Evolutionary conservation across 2,888 invertebrate genomes (phyloP).

Genomic region (Morpho achilles): DNA sequence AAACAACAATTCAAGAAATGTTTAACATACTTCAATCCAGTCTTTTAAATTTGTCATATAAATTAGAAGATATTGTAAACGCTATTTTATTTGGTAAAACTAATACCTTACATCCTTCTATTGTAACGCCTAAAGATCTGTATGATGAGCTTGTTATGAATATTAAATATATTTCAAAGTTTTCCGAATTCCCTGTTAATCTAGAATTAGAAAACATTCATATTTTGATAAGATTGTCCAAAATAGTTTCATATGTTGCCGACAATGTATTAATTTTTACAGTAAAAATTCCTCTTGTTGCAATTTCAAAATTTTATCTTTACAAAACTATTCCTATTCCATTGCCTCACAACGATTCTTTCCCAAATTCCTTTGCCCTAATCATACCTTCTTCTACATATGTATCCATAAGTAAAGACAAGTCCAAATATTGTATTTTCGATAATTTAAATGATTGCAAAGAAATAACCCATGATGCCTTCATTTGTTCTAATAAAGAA

Average conservation of each 20-base stretch:
- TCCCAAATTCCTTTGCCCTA: constrained; percentile 22
- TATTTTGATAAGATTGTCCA: constrained; percentile 19
- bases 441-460: constrained; percentile 13
- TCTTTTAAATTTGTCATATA: too few relatives aligned
- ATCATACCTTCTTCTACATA: constrained; percentile 22
- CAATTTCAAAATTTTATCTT: constrained; percentile 5
- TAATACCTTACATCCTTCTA: too few relatives aligned
- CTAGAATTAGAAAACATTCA: constrained; percentile 20
- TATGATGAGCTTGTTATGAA: too few relatives aligned
- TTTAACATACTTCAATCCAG: too few relatives aligned
- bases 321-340: constrained; percentile 18
- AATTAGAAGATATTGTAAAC: too few relatives aligned
- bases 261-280: constrained; percentile 26
- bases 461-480: neutral
- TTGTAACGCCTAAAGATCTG: too few relatives aligned
- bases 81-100: too few relatives aligned
- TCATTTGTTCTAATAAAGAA: constrained; percentile 13
- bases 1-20: too few relatives aligned
- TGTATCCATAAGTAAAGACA: constrained; percentile 25
- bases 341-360: constrained; percentile 15
- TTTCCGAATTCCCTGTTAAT: constrained; percentile 6
- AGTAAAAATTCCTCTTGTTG: constrained; percentile 12
- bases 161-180: too few relatives aligned
- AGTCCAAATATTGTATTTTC: constrained; percentile 20
- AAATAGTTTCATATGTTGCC: constrained; percentile 20